phyloP scores from a whole-genome alignment of 2,888 invertebrate species.

The Agrotis exclamationis region DNA sequence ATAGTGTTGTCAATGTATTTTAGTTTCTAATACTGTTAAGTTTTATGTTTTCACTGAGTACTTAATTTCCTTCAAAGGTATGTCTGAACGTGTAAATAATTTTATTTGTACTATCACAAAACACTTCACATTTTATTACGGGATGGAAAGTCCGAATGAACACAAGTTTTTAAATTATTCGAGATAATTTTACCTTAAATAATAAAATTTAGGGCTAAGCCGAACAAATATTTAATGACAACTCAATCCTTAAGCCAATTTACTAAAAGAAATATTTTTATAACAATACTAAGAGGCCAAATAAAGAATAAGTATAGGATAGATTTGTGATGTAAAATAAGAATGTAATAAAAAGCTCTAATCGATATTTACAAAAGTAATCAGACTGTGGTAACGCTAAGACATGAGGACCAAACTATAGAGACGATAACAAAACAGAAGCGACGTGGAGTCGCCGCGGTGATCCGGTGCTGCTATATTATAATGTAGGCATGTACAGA shows the following conservation, averaged over 20 bases:
- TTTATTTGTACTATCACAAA: conserved; percentile 89
- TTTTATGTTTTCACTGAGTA: conserved; percentile 72
- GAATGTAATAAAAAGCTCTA: conserved; percentile 78
- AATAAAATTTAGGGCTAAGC: conserved; percentile 80
- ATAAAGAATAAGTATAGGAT: conserved; percentile 73
- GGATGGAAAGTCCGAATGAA: conserved; percentile 49
- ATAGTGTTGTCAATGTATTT: conserved; percentile 56
- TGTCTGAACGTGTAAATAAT: conserved; percentile 74
- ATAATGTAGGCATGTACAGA: conserved; percentile 65
- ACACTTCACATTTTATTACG: conserved; percentile 65
- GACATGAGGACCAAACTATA: conserved; percentile 65
- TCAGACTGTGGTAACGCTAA: conserved; percentile 81
- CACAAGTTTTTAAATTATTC: conserved; percentile 57
- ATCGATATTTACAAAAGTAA: conserved; percentile 83
- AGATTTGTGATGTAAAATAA: conserved; percentile 78
- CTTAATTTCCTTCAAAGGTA: conserved; percentile 68
- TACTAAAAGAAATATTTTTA: conserved; percentile 73
- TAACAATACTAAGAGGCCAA: conserved; percentile 79
- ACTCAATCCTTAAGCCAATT: conserved; percentile 79
- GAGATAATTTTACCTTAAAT: conserved; percentile 68
- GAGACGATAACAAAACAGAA: conserved; percentile 52
- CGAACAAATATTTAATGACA: conserved; percentile 74
- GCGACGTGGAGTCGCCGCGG: conserved; percentile 5
- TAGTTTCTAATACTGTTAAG: conserved; percentile 82
- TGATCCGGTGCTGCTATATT: conserved; percentile 45